Evolutionary conservation across 64 coral and sea anemone species (phyloP).

Genomic region (Pocillopora damicornis): DNA sequence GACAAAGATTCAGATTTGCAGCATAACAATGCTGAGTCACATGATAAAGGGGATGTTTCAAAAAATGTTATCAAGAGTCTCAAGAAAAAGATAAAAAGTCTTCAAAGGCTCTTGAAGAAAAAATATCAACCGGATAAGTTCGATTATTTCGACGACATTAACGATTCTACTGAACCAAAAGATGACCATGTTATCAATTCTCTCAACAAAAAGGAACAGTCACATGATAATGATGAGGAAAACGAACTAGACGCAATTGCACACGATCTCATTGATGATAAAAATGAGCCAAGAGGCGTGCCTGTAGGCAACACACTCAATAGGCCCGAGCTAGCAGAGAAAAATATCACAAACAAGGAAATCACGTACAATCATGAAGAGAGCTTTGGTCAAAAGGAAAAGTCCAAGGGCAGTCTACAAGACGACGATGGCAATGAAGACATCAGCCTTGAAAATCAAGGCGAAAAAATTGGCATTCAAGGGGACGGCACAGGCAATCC

Average conservation of each 20-base stretch:
- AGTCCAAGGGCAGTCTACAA: neutral
- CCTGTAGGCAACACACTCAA: neutral
- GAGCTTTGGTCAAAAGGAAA: too few species aligned
- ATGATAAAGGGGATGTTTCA: neutral
- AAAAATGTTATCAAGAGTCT: neutral
- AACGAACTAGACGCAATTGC: neutral
- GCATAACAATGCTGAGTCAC: neutral
- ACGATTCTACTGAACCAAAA: neutral
- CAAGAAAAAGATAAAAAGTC: neutral
- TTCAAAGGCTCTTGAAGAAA: neutral
- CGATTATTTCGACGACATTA: neutral
- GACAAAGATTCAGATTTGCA: neutral
- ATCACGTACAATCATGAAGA: neutral
- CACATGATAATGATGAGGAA: neutral
- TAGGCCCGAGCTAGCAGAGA: neutral
- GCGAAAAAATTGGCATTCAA: neutral
- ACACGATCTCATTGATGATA: slow-evolving; percentile 9
- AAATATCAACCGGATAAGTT: neutral
- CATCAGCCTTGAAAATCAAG: neutral
- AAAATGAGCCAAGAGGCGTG: neutral
- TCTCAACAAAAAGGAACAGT: neutral
- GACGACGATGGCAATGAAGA: neutral
- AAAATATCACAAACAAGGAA: neutral
- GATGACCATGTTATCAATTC: neutral
- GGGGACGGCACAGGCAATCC: neutral